Evolutionary conservation across 2,113 vertebrate species (phyloP), one percentile per base, ranked within the genome.

Genomic region (Abramis brama): DNA sequence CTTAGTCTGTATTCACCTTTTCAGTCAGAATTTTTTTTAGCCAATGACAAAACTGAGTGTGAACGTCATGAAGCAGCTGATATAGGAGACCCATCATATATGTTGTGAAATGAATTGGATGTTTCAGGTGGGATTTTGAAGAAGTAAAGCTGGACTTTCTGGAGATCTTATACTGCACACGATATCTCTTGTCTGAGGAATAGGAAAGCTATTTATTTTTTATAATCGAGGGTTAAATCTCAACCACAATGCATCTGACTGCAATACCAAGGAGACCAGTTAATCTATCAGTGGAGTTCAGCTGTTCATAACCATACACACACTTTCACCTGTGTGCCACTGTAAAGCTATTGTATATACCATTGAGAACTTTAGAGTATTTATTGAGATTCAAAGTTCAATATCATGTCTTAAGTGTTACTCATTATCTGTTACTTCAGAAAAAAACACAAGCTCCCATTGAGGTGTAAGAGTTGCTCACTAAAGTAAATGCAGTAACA

Each of bases 271-370:
- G 87, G 43, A 87, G 88, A 90, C 86, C 91, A 88, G 89, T 93
- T 95, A 91, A 89, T 93, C 89, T 89, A 89, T 93, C 91, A 91
- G 83, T 89, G 89, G 89, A 90, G 60, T 86, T 88, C 91, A 91
- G 88, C 89, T 66, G 4, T 75, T 62, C 87, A 87, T 87, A 93
- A 90, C 93, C 91, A 59, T 88, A 92, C 91, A 91, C 92, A 82
- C 94, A 91, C 3, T 19, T 93, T 93, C 93, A 91, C 91, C 90
- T 88, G 94, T 93, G 92, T 94, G 89, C 92, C 90, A 85, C 93
- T 97, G 96, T 97, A 95, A 92, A 97, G 93, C 94, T 94, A 92
- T 93, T 98, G 97, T 98, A 97, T 93, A 97, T 96, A 96, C 94
- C 94, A 95, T 94, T 90, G 92, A 96, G 94, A 96, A 94, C 92